A percentile compares a stretch with the other conserved stretches of the same genome.
phyloP scores from a whole-genome alignment of 30 jellyfish, hydroid and myxozoan genomes.

The Calvadosia cruxmelitensis region DNA sequence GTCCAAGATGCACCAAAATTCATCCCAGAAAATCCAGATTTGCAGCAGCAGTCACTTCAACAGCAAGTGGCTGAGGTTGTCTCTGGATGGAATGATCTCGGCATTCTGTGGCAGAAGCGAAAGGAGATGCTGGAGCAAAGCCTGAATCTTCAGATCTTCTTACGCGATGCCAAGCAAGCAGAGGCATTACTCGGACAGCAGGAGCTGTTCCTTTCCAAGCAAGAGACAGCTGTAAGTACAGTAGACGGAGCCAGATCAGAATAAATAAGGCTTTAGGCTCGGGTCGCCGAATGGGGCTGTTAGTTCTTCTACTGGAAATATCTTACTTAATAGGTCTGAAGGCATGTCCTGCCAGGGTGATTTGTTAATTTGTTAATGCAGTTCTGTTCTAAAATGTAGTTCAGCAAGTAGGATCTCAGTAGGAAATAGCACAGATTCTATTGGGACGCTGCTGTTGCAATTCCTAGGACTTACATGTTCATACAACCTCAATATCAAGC shows the following conservation, averaged over 20 bases:
- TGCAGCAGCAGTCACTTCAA: constrained; percentile 87
- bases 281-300: too few species aligned
- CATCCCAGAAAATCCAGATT: constrained; percentile 71
- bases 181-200: constrained; percentile 92
- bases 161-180: constrained; percentile 93
- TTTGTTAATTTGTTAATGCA: too few species aligned
- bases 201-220: constrained; percentile 79
- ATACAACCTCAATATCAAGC: too few species aligned
- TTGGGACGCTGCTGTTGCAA: too few species aligned
- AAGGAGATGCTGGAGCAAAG: constrained; percentile 68
- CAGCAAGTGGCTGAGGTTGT: constrained; percentile 81
- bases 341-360: too few species aligned
- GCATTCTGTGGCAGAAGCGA: constrained; percentile 59
- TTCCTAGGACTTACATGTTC: too few species aligned
- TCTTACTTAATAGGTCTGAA: too few species aligned
- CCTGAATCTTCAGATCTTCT: constrained; percentile 67
- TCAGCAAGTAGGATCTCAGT: too few species aligned
- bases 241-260: neutral
- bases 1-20: constrained; percentile 91
- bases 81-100: constrained; percentile 77
- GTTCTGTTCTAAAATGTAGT: too few species aligned
- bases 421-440: too few species aligned
- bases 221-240: constrained; percentile 63
- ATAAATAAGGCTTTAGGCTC: too few species aligned
- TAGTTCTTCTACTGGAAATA: too few species aligned